Evolutionary conservation across 2,113 vertebrate genomes (phyloP), one percentile per base, ranked within the genome.

Genomic region (Prinia subflava): DNA sequence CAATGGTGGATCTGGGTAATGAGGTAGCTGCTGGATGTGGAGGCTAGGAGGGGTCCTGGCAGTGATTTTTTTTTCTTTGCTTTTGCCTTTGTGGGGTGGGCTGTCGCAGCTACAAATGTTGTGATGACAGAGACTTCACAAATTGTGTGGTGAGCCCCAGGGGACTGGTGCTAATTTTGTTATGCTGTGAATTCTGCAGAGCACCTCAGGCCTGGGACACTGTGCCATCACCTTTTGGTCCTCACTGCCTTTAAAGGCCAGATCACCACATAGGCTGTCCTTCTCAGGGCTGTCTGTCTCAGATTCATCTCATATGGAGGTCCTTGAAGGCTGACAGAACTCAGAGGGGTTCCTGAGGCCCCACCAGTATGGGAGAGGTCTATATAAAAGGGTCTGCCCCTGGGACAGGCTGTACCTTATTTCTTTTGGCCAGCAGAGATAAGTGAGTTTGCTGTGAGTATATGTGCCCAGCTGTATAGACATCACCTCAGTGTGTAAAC

Each of bases 61-160:
- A 60, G 20, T 53, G 46, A 30, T 60, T 49, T 42, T 20, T 52
- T 52, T 68, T 49, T 8, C 35, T 68, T 79, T 59, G 15, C 10
- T 87, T 93, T 92, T 93, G 10, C 25, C 59, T 90, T 90, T 74
- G 30, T 35, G 20, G 22, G 3, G 6, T 33, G 44, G 53, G 15
- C 41, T 59, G 13, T 62, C 2, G 2, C 35, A 71, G 52, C 13
- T 46, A 77, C 30, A 49, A 3, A 4, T 81, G 25, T n/a, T 65
- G 52, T 65, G 49, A 42, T 60, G 47, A 70, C 0, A 1, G 47
- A 75, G 13, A 27, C 30, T 56, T 3, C 1, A 73, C 1, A 6
- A 85, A 49, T 15, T 0, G 0, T 11, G 18, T 0, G 2, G 27
- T 9, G 7, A 89, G 30, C 9, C 33, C 12, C 0, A 0, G 31